These are phyloP conservation scores for Nesidiocoris tenuis DNA, from an alignment of 2,888 invertebrate genomes.

Conservation along the genomic window DNA sequence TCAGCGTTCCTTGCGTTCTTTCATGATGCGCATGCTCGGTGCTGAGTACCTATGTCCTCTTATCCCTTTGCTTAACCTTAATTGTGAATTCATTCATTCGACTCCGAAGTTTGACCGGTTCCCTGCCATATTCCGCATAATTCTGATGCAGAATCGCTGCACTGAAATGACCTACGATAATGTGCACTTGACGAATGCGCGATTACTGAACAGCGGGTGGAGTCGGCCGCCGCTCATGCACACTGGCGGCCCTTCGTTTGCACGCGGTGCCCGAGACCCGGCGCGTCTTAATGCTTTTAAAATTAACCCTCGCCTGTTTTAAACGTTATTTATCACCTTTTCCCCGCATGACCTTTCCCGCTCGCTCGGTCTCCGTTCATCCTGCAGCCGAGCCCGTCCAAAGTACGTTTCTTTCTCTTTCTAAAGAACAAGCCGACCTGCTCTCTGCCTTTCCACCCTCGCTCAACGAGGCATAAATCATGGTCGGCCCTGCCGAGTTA, in stretches of 20 bases:
- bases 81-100: too few relatives aligned
- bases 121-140: too few relatives aligned
- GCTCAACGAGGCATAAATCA: slow-evolving; percentile 25
- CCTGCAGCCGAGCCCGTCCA: not conserved
- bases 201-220: not conserved
- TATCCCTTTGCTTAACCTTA: too few relatives aligned
- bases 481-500: not conserved
- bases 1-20: too few relatives aligned
- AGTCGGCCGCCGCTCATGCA: not conserved
- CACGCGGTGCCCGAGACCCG: not conserved
- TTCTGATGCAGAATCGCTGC: too few relatives aligned
- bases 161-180: not conserved
- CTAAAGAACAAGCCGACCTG: not conserved
- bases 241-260: not conserved
- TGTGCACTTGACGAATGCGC: not conserved
- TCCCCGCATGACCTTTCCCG: not conserved
- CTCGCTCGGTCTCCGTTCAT: not conserved
- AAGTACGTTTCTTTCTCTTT: not conserved
- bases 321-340: slow-evolving; percentile 35
- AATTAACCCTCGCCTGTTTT: slow-evolving; percentile 36
- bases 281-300: slow-evolving; percentile 34
- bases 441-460: slow-evolving; percentile 19
- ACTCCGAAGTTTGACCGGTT: too few relatives aligned
- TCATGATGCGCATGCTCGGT: too few relatives aligned
- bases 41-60: too few relatives aligned